Conservation (phyloP, 2,113 vertebrate species). For the Silurus meridionalis region DNA sequence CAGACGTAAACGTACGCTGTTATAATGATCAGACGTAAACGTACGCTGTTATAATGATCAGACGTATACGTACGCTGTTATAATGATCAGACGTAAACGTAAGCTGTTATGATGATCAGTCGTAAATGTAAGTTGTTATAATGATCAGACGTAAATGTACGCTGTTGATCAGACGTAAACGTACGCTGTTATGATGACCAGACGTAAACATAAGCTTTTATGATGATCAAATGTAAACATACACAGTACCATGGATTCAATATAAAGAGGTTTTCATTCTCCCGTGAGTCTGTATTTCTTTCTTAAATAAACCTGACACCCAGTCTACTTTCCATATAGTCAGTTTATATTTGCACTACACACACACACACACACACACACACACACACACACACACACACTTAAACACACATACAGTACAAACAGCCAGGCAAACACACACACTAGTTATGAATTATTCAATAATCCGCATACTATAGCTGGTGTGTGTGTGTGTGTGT, state of each 20-base stretch:
- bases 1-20: no score
- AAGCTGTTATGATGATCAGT: no score
- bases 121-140: no score
- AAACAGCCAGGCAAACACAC: not conserved
- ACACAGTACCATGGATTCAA: not conserved
- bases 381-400: not conserved
- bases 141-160: no score
- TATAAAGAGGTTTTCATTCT: not conserved
- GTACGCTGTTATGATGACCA: no score
- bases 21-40: no score
- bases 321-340: not conserved
- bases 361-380: not conserved
- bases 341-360: not conserved
- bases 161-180: no score
- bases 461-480: not conserved
- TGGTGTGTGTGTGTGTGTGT: not conserved
- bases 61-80: no score
- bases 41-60: no score
- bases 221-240: not conserved
- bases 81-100: not conserved
- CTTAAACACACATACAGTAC: conserved; percentile 1
- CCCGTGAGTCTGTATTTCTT: not conserved
- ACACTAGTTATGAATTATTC: not conserved
- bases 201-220: no score
- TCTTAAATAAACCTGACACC: not conserved